Base-by-base conservation (phyloP, 2,797 vertebrate species). In the Sciurus vulgaris region DNA sequence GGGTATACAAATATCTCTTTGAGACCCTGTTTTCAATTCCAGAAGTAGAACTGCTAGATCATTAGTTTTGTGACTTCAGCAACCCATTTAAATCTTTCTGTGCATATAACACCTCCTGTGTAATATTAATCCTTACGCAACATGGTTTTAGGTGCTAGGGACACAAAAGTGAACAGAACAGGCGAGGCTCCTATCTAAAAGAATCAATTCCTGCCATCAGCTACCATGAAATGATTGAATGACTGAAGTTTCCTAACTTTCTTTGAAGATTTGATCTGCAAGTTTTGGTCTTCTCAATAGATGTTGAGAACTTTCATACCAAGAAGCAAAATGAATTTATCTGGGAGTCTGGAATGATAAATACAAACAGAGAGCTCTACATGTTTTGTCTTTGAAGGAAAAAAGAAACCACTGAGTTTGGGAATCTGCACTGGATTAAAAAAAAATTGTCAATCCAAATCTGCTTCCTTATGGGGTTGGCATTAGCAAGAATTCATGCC, bases 251-350 rank as follows among this genome's bases (percentile, higher is more conserved):
- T 85, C 63, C 61, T 84, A 65, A 76, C 10, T 89, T n/a, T 74
- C 35, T 38, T 44, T 73, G 59, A 86, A 73, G 49, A 78, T 73
- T 86, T 93, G 24, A 91, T 74, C 35, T 69, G 63, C 33, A 77
- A 79, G 9, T 0, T 56, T 26, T 72, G 51, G 63, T 38, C 20
- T 92, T 89, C 24, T 88, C 67, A 70, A 22, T 90, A 22, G 30
- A 15, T 38, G 11, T 56, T 54, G 7, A 93, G 72, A 84, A 85
- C 14, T 72, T 61, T 82, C 85, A 3, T 44, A 65, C 20, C 11
- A 94, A 84, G 41, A 84, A 87, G 95, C 33, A 72, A 86, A 85
- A 93, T 30, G 33, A 49, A 7, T 65, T 85, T 85, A 86, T 33
- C 33, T 70, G 59, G 6, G 38, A 91, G 41, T 74, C 17, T 38